A percentile compares a stretch with the other conserved stretches of the same genome.
phyloP scores from a whole-genome alignment of 2,888 invertebrate genomes.

The Phortica magna region DNA sequence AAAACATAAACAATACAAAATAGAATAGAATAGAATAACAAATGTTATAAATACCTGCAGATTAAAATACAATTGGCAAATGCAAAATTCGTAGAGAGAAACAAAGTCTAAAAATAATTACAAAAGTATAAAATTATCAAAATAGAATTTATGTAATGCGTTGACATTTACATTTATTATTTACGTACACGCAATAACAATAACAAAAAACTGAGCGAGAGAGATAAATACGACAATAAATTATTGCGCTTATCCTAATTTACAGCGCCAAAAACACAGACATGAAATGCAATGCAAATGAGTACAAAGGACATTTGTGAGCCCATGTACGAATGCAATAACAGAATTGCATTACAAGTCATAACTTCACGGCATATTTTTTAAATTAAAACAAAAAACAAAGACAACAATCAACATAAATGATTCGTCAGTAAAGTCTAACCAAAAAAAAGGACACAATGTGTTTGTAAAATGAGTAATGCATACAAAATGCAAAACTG shows the following conservation, averaged over 20 bases:
- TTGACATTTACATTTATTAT: constrained; percentile 33
- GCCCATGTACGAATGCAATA: not conserved
- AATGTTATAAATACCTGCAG: not conserved
- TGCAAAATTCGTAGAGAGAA: not conserved
- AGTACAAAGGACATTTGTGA: not conserved
- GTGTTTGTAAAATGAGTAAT: not conserved
- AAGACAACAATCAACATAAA: not conserved
- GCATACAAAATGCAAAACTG: not conserved
- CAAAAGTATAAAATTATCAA: constrained; percentile 1
- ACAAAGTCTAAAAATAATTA: constrained; percentile 1
- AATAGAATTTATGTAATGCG: constrained; percentile 27
- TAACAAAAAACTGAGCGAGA: constrained; percentile 33
- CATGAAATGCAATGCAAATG: not conserved
- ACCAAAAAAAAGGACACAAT: not conserved
- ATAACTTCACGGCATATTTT: not conserved
- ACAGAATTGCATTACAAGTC: not conserved
- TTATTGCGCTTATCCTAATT: constrained; percentile 66
- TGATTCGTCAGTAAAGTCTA: not conserved
- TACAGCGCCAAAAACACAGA: constrained; percentile 39
- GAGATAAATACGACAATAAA: constrained; percentile 68
- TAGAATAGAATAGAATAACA: too few relatives aligned
- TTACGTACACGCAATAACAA: not conserved
- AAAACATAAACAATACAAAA: not conserved
- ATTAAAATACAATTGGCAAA: constrained; percentile 18
- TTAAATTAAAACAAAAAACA: not conserved